phyloP scores from a whole-genome alignment of 2,113 vertebrate genomes.

The Osmerus mordax region DNA sequence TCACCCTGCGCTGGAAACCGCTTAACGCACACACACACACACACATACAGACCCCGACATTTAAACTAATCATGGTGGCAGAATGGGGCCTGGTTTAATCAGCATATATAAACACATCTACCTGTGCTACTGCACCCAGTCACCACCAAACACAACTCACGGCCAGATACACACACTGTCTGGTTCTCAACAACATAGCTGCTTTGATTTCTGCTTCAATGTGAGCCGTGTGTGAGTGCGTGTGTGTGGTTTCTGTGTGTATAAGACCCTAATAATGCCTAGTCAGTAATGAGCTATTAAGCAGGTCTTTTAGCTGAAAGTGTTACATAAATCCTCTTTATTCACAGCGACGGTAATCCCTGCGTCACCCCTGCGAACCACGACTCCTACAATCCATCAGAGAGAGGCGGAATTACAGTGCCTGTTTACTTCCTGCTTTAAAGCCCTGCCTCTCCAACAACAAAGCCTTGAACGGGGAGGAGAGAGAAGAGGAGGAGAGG shows the following conservation, averaged over 20 bases:
- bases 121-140: neutral
- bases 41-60: neutral
- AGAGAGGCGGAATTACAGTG: constrained; percentile 30
- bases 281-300: constrained; percentile 48
- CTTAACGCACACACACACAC: neutral
- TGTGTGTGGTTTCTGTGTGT: constrained; percentile 6
- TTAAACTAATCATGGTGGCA: constrained; percentile 26
- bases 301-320: constrained; percentile 43
- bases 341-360: constrained; percentile 49
- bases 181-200: neutral
- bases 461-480: neutral
- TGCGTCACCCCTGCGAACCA: constrained; percentile 36
- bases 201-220: neutral
- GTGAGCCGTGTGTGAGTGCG: constrained; percentile 1
- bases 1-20: constrained; percentile 10
- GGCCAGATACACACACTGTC: neutral
- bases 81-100: constrained; percentile 15
- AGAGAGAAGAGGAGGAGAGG: neutral
- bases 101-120: neutral
- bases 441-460: neutral
- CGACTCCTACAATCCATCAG: constrained; percentile 48
- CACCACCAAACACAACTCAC: neutral
- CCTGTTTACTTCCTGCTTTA: constrained; percentile 38
- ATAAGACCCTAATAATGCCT: constrained; percentile 45
- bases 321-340: constrained; percentile 56